phyloP scores from a whole-genome alignment of 2,113 vertebrate species.

The Peromyscus californicus region DNA sequence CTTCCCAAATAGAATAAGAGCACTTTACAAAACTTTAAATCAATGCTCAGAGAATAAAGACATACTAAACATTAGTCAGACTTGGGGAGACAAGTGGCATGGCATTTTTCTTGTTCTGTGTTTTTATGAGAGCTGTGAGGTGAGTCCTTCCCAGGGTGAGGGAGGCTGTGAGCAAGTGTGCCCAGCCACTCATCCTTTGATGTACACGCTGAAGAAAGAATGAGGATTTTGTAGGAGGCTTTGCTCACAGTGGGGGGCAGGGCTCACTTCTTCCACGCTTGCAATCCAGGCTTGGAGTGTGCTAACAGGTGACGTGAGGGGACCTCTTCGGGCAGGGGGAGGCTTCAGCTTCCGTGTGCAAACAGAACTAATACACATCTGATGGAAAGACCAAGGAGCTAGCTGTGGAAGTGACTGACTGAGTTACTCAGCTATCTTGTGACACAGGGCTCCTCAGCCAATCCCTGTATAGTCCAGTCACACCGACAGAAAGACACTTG shows the following conservation, averaged over 20 bases:
- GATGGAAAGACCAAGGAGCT: background rate
- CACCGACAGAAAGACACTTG: too few species aligned
- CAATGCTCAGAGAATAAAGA: background rate
- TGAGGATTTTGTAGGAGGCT: background rate
- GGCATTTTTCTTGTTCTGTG: background rate
- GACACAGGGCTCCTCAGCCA: background rate
- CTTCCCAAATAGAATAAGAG: background rate
- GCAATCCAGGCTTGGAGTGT: background rate
- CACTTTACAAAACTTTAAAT: background rate
- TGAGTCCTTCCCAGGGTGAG: background rate
- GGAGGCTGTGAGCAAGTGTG: fast-evolving
- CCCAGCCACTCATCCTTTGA: background rate
- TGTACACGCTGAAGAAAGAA: background rate
- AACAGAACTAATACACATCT: fast-evolving
- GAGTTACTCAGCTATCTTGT: background rate
- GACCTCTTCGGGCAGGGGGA: background rate
- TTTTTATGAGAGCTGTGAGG: background rate
- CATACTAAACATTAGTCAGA: background rate
- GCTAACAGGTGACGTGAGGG: too few species aligned
- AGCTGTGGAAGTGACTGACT: too few species aligned
- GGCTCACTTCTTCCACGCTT: background rate
- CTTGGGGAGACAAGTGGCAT: background rate
- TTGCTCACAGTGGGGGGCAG: background rate
- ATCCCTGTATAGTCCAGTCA: fast-evolving
- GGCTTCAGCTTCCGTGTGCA: fast-evolving